A percentile compares a stretch with the other conserved stretches of the same genome.
Conservation (phyloP, 2,888 invertebrate genomes). For the Dynastes hyllus region DNA sequence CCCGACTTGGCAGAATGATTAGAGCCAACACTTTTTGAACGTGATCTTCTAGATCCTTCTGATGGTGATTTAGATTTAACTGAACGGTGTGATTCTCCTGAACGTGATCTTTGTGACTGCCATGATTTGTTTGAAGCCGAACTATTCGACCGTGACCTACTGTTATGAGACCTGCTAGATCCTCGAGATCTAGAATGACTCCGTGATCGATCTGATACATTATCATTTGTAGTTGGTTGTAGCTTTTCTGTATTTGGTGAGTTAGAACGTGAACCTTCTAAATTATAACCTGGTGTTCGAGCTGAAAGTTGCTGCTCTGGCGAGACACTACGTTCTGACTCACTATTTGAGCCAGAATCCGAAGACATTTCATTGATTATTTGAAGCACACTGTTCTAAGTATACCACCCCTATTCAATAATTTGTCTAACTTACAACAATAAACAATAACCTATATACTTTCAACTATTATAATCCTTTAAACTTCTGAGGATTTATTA, state of each 20-base stretch:
- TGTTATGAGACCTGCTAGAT: conserved; percentile 50
- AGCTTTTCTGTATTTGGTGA: conserved; percentile 47
- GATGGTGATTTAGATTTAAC: conserved; percentile 53
- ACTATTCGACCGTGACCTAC: conserved; percentile 55
- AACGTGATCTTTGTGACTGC: conserved; percentile 53
- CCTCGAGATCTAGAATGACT: conserved; percentile 47
- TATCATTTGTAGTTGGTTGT: conserved; percentile 23
- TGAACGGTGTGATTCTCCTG: conserved; percentile 51
- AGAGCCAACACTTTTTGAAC: conserved; percentile 59
- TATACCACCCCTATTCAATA: too few species aligned
- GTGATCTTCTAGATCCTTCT: conserved; percentile 53
- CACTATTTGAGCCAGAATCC: conserved; percentile 71
- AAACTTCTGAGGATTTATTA: too few species aligned
- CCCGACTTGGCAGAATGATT: conserved; percentile 58
- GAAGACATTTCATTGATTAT: conserved; percentile 63
- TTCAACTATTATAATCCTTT: too few species aligned
- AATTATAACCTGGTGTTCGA: conserved; percentile 68
- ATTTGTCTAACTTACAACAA: too few species aligned
- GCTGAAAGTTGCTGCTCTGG: conserved; percentile 64
- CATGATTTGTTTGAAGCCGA: conserved; percentile 53
- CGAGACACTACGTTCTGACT: conserved; percentile 69
- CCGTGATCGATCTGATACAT: conserved; percentile 44
- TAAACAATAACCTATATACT: too few species aligned
- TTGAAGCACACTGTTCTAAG: too few species aligned
- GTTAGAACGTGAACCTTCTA: conserved; percentile 63